These are phyloP conservation scores for Anoplius nigerrimus DNA, from an alignment of 2,888 invertebrate genomes.

Conservation along the genomic window DNA sequence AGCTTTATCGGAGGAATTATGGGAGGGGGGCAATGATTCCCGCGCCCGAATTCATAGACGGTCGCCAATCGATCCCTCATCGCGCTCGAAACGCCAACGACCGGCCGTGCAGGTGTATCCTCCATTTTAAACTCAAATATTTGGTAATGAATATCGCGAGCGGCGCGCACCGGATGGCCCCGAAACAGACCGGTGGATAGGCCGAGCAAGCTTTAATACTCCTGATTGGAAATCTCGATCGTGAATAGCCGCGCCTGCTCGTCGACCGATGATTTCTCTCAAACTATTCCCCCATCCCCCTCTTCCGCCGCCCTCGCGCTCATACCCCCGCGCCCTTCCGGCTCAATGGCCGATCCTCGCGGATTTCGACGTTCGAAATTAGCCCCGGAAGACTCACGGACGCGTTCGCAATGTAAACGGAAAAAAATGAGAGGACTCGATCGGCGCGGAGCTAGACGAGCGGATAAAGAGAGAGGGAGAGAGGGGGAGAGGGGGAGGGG, in stretches of 20 bases:
- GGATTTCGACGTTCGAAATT: constrained; percentile 38
- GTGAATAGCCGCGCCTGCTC: constrained; percentile 50
- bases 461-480: background rate
- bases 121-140: constrained; percentile 66
- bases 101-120: constrained; percentile 29
- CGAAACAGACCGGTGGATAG: constrained; percentile 50
- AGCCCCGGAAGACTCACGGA: constrained; percentile 29
- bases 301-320: background rate
- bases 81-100: background rate
- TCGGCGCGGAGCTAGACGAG: no score
- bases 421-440: no score
- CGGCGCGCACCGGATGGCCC: constrained; percentile 19
- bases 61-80: no score
- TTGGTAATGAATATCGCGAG: constrained; percentile 66
- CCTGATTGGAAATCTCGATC: constrained; percentile 69
- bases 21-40: no score
- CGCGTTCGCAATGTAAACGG: no score
- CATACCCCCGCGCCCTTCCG: no score
- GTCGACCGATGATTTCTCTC: constrained; percentile 40
- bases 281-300: constrained; percentile 30
- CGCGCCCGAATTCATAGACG: no score
- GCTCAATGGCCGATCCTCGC: no score
- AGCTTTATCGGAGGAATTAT: no score
- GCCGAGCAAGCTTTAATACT: constrained; percentile 65
- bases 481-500: background rate